Evolutionary conservation across 2,888 invertebrate genomes (phyloP).

Genomic region (Drosophila acutilabella): DNA sequence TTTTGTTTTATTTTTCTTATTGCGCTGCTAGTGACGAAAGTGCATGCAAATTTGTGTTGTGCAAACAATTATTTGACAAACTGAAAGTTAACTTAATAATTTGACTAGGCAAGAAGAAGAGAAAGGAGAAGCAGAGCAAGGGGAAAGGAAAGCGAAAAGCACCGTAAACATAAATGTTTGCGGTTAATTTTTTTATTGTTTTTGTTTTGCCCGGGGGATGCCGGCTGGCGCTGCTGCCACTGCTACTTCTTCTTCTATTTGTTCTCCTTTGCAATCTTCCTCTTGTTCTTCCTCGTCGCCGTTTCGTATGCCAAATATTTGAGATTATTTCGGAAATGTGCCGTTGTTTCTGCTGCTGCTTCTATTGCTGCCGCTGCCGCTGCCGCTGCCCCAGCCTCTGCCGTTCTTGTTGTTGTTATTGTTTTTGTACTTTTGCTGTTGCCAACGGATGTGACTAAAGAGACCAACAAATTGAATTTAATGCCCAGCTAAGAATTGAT

Average conservation of each 20-base stretch:
- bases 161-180: constrained; percentile 19
- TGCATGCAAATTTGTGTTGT: no score
- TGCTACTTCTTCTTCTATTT: background rate
- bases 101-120: no score
- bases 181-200: constrained; percentile 18
- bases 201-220: constrained; percentile 22
- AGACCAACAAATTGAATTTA: constrained; percentile 45
- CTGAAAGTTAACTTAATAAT: no score
- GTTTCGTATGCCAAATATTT: constrained; percentile 34
- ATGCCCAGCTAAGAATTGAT: constrained; percentile 27
- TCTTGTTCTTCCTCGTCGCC: constrained; percentile 19
- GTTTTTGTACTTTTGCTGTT: constrained; percentile 14
- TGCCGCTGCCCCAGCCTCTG: no score
- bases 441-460: constrained; percentile 56
- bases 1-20: no score
- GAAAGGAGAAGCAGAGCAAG: no score
- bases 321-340: constrained; percentile 52
- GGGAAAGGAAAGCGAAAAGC: background rate
- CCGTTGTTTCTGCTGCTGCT: constrained; percentile 33
- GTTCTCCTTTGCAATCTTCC: no score
- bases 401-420: constrained; percentile 15
- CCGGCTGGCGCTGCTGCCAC: constrained; percentile 3
- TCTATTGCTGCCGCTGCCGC: no score
- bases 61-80: no score
- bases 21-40: no score